A percentile compares a stretch with the other conserved stretches of the same genome.
These are phyloP conservation scores for Pycnomerus fuliginosus DNA, from an alignment of 2,888 invertebrate genomes.

Conservation along the genomic window DNA sequence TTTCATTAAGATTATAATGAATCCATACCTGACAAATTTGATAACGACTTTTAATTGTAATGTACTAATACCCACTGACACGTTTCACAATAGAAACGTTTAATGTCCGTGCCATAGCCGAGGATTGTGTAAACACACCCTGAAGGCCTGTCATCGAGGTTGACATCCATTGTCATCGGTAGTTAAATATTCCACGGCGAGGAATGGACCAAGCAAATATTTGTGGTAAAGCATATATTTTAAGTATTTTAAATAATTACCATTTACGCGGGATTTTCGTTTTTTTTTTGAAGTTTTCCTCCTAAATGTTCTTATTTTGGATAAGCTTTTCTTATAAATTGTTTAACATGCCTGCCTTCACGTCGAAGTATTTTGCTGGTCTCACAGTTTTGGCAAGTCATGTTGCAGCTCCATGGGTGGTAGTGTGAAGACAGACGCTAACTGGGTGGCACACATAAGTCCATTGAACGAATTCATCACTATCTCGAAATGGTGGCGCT, in stretches of 20 bases:
- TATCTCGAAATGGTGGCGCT: slow-evolving; percentile 36
- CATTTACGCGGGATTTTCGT: too few relatives aligned
- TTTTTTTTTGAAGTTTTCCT: too few relatives aligned
- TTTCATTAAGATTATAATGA: not conserved
- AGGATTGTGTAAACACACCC: slow-evolving; percentile 44
- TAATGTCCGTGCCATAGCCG: slow-evolving; percentile 40
- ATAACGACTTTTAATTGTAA: slow-evolving; percentile 6
- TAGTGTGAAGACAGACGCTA: slow-evolving; percentile 24
- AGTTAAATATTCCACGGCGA: slow-evolving; percentile 32
- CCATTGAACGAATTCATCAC: slow-evolving; percentile 26
- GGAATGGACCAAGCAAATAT: slow-evolving; percentile 15
- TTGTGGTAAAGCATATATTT: too few relatives aligned
- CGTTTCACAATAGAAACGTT: slow-evolving; percentile 40
- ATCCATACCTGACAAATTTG: too few relatives aligned
- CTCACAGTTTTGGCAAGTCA: slow-evolving; percentile 36
- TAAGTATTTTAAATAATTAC: too few relatives aligned
- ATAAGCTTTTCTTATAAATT: too few relatives aligned
- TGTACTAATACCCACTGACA: slow-evolving; percentile 16
- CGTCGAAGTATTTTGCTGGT: too few relatives aligned
- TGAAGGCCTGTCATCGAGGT: slow-evolving; percentile 44
- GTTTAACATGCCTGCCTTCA: too few relatives aligned
- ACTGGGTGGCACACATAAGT: slow-evolving; percentile 38
- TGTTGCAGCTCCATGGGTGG: slow-evolving; percentile 40
- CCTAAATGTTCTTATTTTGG: too few relatives aligned
- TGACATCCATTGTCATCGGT: slow-evolving; percentile 43